Conservation (phyloP, 2,888 invertebrate species). For the Euzetes globulus region DNA sequence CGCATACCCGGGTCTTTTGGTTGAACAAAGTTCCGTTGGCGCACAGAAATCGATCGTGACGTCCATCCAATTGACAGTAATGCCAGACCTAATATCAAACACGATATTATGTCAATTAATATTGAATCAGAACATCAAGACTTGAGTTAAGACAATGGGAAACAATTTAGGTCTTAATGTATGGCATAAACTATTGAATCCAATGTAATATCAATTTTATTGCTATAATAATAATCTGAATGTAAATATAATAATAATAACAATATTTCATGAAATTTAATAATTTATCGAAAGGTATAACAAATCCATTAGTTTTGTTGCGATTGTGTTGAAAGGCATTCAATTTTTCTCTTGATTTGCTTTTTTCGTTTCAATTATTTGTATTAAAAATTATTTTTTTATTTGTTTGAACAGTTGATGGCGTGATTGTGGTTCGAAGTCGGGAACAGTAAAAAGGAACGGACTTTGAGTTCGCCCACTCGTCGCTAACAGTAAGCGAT, state of each 20-base stretch:
- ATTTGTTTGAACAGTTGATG: neutral
- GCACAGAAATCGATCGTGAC: conserved; percentile 38
- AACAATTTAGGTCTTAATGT: neutral
- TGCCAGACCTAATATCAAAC: conserved; percentile 39
- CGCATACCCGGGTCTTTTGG: conserved; percentile 40
- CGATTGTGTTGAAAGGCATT: neutral
- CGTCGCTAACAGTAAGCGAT: neutral
- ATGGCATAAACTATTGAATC: neutral
- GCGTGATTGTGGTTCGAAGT: neutral
- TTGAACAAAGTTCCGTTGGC: conserved; percentile 40
- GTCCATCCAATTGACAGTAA: conserved; percentile 41
- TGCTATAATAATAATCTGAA: neutral
- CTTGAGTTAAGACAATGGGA: neutral
- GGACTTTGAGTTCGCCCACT: neutral
- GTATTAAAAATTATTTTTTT: neutral
- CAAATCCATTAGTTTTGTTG: neutral
- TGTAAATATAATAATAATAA: neutral
- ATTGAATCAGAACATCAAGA: neutral
- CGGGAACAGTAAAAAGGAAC: neutral
- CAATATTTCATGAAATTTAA: neutral
- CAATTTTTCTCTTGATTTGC: neutral
- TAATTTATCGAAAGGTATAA: neutral
- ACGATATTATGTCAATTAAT: neutral
- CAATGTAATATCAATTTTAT: neutral
- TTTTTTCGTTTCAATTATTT: neutral